Conservation (phyloP, 2,113 vertebrate species). For the Illadopsis cleaveri region DNA sequence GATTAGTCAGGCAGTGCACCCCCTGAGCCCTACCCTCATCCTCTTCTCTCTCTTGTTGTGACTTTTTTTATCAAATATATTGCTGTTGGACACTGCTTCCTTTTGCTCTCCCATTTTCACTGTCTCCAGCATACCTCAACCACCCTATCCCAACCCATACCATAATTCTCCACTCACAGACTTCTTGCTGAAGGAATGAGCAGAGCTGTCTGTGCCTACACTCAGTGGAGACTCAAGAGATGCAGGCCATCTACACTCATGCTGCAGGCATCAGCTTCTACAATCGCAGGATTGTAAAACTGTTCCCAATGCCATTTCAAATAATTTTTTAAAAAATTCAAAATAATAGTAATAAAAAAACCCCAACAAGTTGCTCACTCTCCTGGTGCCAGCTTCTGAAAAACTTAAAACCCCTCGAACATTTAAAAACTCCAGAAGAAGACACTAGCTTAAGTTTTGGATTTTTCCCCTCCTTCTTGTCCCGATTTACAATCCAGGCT, state of each 20-base stretch:
- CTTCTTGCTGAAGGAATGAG: background rate
- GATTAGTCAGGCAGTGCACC: rapidly evolving
- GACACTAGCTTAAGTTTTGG: background rate
- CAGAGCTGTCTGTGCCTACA: background rate
- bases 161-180: background rate
- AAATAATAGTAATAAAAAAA: background rate
- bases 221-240: background rate
- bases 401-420: rapidly evolving
- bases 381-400: background rate
- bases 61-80: background rate
- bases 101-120: background rate
- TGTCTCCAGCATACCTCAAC: background rate
- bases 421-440: background rate
- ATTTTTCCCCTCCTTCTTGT: too few relatives aligned
- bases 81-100: background rate
- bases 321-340: background rate
- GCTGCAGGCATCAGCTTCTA: background rate
- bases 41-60: background rate
- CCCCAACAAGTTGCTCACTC: background rate
- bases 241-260: background rate
- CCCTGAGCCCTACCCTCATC: background rate
- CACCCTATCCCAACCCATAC: too few relatives aligned
- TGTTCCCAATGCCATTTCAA: background rate
- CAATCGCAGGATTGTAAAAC: background rate
- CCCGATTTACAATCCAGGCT: background rate